Base-by-base conservation (phyloP, 2,113 vertebrate species). In the Helogale parvula region DNA sequence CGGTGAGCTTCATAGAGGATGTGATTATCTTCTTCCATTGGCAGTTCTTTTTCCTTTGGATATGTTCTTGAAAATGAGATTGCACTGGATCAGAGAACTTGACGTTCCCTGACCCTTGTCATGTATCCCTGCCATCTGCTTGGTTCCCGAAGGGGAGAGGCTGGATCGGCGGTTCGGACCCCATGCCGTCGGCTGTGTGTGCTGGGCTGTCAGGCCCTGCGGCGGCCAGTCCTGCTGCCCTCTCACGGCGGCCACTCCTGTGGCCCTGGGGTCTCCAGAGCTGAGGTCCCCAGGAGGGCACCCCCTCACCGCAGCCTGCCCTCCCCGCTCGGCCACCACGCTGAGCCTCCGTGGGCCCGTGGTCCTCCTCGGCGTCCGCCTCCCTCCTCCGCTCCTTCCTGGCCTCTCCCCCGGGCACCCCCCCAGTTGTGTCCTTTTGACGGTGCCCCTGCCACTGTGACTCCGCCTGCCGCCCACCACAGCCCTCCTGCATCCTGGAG, bases 171-270 rank as follows among this genome's bases (percentile, higher is more conserved):
- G 15, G 52, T n/a, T 65, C 69, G 31, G 50, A 45, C n/a, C 77
- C n/a, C 17, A 65, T 50, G 27, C 33, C 25, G 7, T 9, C 14
- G 1, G 6, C 3, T 68, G n/a, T 31, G 31, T 63, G 41, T 88
- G 68, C 14, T 4, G 50, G 13, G 0, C 12, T 50, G 50, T 50
- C 29, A 15, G 3, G 13, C 12, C 3, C 29, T 9, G 11, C 5
- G 5, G 7, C 65, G 14, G 25, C 50, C 13, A 13, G 12, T 21
- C 60, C 11, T 10, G 23, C 14, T 11, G 14, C 35, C 3, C 38
- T 29, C 9, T 11, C 16, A 3, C 13, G 5, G 11, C 1, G 0
- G 4, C 25, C 4, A 2, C 33, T 57, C 52, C 10, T 38, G 1
- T 1, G 35, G 4, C 14, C 35, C 50, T 33, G 11, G 14, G 1